Conservation (phyloP, 2,113 vertebrate genomes). For the Axis porcinus region DNA sequence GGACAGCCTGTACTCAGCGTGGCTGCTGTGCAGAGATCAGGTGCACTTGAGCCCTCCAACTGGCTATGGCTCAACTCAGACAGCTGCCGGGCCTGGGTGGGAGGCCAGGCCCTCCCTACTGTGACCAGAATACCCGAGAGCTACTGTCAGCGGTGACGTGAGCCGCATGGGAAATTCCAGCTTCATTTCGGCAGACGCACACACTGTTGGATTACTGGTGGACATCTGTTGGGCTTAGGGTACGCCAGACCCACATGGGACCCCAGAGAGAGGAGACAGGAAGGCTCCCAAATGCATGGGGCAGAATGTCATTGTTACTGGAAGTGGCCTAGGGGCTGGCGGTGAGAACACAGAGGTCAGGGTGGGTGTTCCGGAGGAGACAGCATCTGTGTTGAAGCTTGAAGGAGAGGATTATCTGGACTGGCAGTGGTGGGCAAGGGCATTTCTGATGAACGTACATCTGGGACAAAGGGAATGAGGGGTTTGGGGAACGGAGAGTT, state of each 20-base stretch:
- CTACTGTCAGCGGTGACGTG: background rate
- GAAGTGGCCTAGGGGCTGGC: background rate
- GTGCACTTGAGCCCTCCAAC: slow-evolving; percentile 14
- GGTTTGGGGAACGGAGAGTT: background rate
- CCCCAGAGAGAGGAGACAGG: background rate
- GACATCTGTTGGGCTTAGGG: background rate
- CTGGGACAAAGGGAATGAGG: background rate
- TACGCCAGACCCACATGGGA: background rate
- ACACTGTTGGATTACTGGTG: background rate
- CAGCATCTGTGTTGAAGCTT: background rate
- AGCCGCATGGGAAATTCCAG: background rate
- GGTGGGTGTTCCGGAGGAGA: background rate
- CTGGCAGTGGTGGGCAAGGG: background rate
- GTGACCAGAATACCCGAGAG: background rate
- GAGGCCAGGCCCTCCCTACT: background rate
- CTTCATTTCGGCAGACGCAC: background rate
- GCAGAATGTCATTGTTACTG: background rate
- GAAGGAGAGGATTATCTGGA: background rate
- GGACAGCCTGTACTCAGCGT: slow-evolving; percentile 54
- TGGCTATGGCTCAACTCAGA: background rate
- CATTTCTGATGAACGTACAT: background rate
- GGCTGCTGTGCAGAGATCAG: background rate
- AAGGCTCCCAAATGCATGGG: background rate
- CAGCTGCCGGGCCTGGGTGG: background rate
- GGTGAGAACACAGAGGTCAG: background rate